These are phyloP conservation scores for Gracilinanus agilis DNA, from an alignment of 2,113 vertebrate species.

Conservation along the genomic window DNA sequence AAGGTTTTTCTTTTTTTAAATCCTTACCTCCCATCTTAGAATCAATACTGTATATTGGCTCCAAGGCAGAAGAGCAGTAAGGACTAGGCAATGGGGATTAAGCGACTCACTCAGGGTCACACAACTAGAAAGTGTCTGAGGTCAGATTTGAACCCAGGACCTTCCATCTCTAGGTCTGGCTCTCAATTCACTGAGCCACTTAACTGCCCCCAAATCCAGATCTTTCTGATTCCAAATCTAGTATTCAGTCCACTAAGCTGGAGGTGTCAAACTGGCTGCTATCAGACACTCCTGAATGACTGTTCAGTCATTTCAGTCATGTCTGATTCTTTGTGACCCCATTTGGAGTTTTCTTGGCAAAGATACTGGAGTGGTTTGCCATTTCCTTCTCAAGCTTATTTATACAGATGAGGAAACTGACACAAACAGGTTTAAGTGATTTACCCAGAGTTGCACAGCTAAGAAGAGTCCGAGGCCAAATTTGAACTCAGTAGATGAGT, in stretches of 20 bases:
- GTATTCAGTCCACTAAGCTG: not conserved
- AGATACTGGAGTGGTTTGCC: not conserved
- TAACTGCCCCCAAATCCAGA: too few relatives aligned
- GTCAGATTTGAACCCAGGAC: too few relatives aligned
- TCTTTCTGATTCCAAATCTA: not conserved
- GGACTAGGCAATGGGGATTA: too few relatives aligned
- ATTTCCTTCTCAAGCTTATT: not conserved
- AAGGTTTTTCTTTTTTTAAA: not conserved
- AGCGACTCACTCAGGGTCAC: too few relatives aligned
- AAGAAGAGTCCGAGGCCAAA: not conserved
- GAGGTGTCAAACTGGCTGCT: not conserved
- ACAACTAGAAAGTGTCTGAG: too few relatives aligned
- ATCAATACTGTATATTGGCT: too few relatives aligned
- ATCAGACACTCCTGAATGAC: not conserved
- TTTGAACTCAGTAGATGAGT: not conserved
- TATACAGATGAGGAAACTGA: not conserved
- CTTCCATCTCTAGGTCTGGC: too few relatives aligned
- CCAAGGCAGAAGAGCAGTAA: too few relatives aligned
- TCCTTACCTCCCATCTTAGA: too few relatives aligned
- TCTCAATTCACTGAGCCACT: too few relatives aligned
- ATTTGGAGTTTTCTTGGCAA: not conserved
- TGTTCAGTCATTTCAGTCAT: not conserved
- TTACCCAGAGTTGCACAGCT: not conserved
- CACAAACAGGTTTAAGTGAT: not conserved
- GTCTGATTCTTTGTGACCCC: not conserved